A percentile compares a stretch with the other conserved stretches of the same genome.
phyloP scores from a whole-genome alignment of 2,113 vertebrate genomes.

The Mesitornis unicolor region DNA sequence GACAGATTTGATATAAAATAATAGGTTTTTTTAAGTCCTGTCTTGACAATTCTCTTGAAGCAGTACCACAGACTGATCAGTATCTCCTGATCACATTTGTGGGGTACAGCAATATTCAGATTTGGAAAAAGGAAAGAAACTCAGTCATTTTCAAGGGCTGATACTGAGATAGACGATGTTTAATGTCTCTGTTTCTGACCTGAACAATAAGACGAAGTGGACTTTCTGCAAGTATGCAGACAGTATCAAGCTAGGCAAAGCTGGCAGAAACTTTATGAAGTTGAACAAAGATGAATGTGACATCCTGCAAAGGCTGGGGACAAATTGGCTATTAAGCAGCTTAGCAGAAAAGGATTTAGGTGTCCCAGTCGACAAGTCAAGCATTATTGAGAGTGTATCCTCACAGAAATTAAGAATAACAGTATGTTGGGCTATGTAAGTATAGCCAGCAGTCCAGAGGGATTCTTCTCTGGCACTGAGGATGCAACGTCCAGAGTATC shows the following conservation, averaged over 20 bases:
- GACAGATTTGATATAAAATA: not conserved
- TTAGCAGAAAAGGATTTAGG: not conserved
- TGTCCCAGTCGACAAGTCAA: not conserved
- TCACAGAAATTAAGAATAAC: not conserved
- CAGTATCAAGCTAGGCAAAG: not conserved
- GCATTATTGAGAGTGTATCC: not conserved
- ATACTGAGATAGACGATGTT: not conserved
- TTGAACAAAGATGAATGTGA: not conserved
- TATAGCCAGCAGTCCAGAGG: not conserved
- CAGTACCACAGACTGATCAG: not conserved
- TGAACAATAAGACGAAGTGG: not conserved
- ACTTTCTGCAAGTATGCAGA: not conserved
- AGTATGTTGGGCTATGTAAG: not conserved
- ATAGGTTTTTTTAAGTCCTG: not conserved
- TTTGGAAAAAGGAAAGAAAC: not conserved
- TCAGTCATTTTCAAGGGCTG: not conserved
- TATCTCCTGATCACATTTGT: not conserved
- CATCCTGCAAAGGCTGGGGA: not conserved
- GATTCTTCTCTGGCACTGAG: not conserved
- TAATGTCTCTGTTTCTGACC: not conserved
- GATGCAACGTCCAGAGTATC: not conserved
- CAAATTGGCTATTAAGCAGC: not conserved
- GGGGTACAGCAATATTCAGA: fast-evolving
- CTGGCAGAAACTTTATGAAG: not conserved
- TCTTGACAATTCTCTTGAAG: not conserved